Percentiles rank a stretch among this genome's conserved stretches.
phyloP scores from a whole-genome alignment of 2,888 invertebrate species.

The Neoaliturus tenellus region DNA sequence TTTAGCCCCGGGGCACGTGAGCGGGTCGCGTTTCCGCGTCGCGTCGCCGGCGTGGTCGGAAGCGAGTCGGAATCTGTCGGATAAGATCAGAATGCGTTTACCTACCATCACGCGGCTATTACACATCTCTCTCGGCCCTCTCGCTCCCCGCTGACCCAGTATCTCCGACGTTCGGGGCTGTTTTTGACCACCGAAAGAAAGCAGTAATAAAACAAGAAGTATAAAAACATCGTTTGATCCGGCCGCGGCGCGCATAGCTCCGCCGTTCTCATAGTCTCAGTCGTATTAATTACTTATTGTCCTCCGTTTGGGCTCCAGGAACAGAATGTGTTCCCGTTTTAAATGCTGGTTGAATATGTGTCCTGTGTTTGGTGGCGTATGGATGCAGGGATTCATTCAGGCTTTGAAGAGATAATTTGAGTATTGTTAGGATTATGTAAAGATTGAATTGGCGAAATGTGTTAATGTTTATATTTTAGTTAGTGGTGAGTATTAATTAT shows the following conservation, averaged over 20 bases:
- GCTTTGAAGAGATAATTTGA: too few species aligned
- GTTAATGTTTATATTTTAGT: too few species aligned
- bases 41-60: background rate
- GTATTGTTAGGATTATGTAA: too few species aligned
- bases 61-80: background rate
- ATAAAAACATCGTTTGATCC: slow-evolving; percentile 11
- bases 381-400: too few species aligned
- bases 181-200: background rate
- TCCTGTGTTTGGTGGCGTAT: background rate
- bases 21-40: background rate
- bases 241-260: slow-evolving; percentile 6
- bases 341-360: background rate
- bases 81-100: slow-evolving; percentile 21
- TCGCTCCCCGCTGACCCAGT: background rate
- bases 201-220: slow-evolving; percentile 2
- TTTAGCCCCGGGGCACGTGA: too few species aligned
- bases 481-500: too few species aligned
- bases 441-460: too few species aligned
- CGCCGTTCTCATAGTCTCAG: background rate
- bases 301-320: background rate
- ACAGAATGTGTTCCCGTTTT: background rate
- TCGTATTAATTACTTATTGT: background rate
- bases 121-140: background rate
- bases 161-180: background rate
- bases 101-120: background rate